A percentile compares a stretch with the other conserved stretches of the same genome.
These are phyloP conservation scores for Ichneumon xanthorius DNA, from an alignment of 2,888 invertebrate genomes.

Conservation along the genomic window DNA sequence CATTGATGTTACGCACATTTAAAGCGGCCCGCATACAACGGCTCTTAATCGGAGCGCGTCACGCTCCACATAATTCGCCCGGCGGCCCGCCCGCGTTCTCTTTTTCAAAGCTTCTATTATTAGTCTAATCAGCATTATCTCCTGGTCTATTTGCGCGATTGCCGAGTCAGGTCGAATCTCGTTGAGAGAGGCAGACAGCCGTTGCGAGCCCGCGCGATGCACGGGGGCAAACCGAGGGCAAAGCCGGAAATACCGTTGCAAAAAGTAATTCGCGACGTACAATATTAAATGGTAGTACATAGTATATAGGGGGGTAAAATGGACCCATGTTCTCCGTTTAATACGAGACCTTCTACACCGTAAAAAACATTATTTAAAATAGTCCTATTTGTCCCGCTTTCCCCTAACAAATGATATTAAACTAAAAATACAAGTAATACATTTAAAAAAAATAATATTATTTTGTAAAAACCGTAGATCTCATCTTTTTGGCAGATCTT, in stretches of 20 bases:
- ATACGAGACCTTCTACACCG: too few relatives aligned
- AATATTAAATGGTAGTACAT: background rate
- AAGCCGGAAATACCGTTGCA: background rate
- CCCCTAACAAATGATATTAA: too few relatives aligned
- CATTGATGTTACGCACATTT: slow-evolving; percentile 18
- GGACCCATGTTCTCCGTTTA: too few relatives aligned
- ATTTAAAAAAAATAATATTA: too few relatives aligned
- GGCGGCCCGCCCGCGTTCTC: slow-evolving; percentile 56
- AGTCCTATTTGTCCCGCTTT: too few relatives aligned
- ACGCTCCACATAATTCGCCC: slow-evolving; percentile 76
- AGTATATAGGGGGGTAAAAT: too few relatives aligned
- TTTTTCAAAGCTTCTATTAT: slow-evolving; percentile 78
- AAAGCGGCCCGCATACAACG: slow-evolving; percentile 31
- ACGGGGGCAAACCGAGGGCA: background rate
- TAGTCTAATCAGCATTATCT: slow-evolving; percentile 78
- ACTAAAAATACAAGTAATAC: too few relatives aligned
- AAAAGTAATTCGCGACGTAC: background rate
- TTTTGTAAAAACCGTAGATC: too few relatives aligned
- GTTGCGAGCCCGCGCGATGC: slow-evolving; percentile 1
- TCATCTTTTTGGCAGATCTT: too few relatives aligned
- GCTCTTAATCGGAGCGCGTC: slow-evolving; percentile 70
- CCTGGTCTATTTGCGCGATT: slow-evolving; percentile 73
- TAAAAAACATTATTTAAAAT: too few relatives aligned
- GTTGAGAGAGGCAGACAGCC: slow-evolving; percentile 17
- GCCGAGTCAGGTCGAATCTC: slow-evolving; percentile 71